A percentile compares a stretch with the other conserved stretches of the same genome.
These are phyloP conservation scores for Periplaneta americana DNA, from an alignment of 1,140 invertebrate genomes.

Conservation along the genomic window DNA sequence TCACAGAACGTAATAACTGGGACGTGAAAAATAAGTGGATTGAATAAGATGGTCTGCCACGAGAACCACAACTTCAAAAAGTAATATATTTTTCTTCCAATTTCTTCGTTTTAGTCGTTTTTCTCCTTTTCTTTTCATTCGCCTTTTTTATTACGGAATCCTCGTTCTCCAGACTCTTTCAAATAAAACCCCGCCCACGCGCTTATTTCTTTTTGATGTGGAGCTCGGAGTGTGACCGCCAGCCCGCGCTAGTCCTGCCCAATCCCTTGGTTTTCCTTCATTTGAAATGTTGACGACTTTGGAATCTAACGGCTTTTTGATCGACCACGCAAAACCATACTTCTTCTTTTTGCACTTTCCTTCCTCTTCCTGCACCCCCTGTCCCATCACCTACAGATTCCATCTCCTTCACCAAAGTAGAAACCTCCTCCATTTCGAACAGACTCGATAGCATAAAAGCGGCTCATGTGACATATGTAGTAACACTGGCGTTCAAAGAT, in stretches of 20 bases:
- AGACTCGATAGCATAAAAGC: too few relatives aligned
- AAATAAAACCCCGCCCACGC: not conserved
- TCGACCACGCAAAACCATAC: not conserved
- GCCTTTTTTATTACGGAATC: not conserved
- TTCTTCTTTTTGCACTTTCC: not conserved
- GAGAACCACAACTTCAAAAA: not conserved
- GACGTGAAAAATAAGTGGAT: not conserved
- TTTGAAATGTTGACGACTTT: not conserved
- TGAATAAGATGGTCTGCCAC: not conserved
- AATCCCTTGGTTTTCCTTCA: not conserved
- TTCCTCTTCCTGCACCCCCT: not conserved
- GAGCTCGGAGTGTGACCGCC: not conserved
- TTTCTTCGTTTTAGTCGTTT: not conserved
- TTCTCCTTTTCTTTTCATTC: not conserved
- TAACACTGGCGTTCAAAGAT: too few relatives aligned
- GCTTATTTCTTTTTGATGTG: not conserved
- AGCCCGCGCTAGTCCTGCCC: not conserved
- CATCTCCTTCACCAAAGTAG: not conserved
- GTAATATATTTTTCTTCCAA: not conserved
- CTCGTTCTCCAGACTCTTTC: not conserved
- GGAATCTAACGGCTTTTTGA: not conserved
- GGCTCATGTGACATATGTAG: too few relatives aligned
- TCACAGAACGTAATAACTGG: not conserved
- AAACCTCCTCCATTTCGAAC: not conserved
- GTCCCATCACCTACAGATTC: not conserved